Evolutionary conservation across 1,140 invertebrate species (phyloP).

Genomic region (Coenobita brevimanus): DNA sequence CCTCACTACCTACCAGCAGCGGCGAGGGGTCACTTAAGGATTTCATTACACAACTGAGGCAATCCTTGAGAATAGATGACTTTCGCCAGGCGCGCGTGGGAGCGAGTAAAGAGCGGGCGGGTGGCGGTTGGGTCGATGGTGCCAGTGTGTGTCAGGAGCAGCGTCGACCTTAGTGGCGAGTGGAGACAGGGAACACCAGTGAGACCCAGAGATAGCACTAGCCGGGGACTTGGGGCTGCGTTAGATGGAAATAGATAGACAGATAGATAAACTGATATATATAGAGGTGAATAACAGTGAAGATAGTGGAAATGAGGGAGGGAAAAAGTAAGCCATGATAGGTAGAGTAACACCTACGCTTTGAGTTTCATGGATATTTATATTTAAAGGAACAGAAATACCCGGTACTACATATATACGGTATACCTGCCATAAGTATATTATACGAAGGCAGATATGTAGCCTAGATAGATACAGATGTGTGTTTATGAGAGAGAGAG

Average conservation of each 20-base stretch:
- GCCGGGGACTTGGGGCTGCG: background rate
- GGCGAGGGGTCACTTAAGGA: constrained; percentile 17
- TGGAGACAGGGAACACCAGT: background rate
- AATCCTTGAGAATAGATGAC: constrained; percentile 14
- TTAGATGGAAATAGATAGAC: background rate
- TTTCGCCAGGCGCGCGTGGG: background rate
- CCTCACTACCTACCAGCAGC: too few species aligned
- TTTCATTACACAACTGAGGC: constrained; percentile 29
- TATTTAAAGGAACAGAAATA: too few species aligned
- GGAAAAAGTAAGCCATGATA: too few species aligned
- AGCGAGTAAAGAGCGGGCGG: background rate
- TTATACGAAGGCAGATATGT: too few species aligned
- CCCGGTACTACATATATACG: too few species aligned
- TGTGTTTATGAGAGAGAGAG: too few species aligned
- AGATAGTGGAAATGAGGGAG: too few species aligned
- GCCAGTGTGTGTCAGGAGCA: background rate
- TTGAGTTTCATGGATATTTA: too few species aligned
- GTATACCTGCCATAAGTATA: too few species aligned
- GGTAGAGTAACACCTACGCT: too few species aligned
- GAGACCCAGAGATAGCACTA: background rate
- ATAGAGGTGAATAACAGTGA: background rate
- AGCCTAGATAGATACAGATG: too few species aligned
- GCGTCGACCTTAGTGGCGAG: background rate
- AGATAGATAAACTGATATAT: background rate
- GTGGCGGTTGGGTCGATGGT: constrained; percentile 18